Base-by-base conservation (phyloP, 2,888 invertebrate genomes). In the Morpho helenor region DNA sequence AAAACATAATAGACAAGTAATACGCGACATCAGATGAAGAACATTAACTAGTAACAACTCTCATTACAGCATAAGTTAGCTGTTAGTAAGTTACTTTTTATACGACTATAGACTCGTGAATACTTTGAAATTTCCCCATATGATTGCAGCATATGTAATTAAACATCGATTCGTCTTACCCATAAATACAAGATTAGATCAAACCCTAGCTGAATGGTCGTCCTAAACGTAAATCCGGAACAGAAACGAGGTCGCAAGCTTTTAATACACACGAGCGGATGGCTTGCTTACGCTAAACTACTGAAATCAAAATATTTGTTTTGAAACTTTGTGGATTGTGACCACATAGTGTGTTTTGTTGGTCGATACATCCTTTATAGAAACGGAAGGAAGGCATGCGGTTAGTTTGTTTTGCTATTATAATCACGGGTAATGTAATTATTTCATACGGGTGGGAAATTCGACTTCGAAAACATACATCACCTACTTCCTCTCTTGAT, bases 201-300 rank as follows among this genome's bases (percentile, higher is more conserved):
- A 16, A 52, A 48, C 54, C 48, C 48, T 78, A 79, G 75, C 74
- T 75, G 75, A 70, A 73, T 76, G 76, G 72, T 80, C 80, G 52
- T 46, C 52, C 40, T 52, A 52, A 80, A 82, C 78, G 62, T 57
- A 64, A 60, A 56, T 61, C 66, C 61, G 87, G 87, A 88, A 84
- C 77, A 74, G 68, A 68, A 88, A 85, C 77, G 82, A 80, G 88
- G 88, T 81, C 87, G 78, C 68, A 69, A 66, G 85, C 87, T 87
- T 87, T 86, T 87, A 87, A 87, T 87, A 87, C 73, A 75, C 69
- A 71, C 69, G 77, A 75, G 77, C 79, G 79, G 75, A 66, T 73
- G 73, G 69, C 46, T 51, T 50, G 59, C 59, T 50, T 57, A 60
- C 57, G 52, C 48, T 59, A 46, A 16, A 41, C 56, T 56, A 56